Conservation (phyloP, 2,797 vertebrate species). For the Trematomus bernacchii region DNA sequence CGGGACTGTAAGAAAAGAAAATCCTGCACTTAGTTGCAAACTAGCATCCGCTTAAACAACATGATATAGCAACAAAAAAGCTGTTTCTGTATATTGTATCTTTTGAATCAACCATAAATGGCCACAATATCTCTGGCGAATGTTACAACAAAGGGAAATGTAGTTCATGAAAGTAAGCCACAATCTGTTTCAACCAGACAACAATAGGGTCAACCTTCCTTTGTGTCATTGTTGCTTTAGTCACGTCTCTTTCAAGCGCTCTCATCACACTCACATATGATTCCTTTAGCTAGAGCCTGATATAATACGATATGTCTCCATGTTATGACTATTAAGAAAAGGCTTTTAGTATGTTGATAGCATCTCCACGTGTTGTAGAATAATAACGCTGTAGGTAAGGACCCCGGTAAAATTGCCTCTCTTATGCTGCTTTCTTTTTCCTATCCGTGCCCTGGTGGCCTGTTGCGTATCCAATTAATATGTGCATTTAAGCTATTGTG, state of each 20-base stretch:
- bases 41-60: too few species aligned
- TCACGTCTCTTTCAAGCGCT: conserved; percentile 21
- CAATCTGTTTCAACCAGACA: conserved; percentile 3
- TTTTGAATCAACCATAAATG: too few species aligned
- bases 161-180: conserved; percentile 25
- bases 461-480: conserved; percentile 68
- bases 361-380: conserved; percentile 70
- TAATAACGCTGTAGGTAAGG: conserved; percentile 72
- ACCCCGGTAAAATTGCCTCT: conserved; percentile 57
- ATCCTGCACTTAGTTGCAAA: not conserved
- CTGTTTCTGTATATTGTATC: too few species aligned
- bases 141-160: conserved; percentile 19
- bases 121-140: not conserved
- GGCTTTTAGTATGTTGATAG: conserved; percentile 62
- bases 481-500: conserved; percentile 68
- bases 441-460: conserved; percentile 38
- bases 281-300: conserved; percentile 16
- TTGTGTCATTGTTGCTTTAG: conserved; percentile 46
- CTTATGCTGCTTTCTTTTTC: conserved; percentile 28
- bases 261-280: conserved; percentile 32
- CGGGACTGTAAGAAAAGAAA: not conserved
- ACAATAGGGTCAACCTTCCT: conserved; percentile 20
- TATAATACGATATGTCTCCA: conserved; percentile 24
- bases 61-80: too few species aligned
- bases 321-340: conserved; percentile 69